phyloP scores from a whole-genome alignment of 2,888 invertebrate species.

The Luffia ferchaultella region DNA sequence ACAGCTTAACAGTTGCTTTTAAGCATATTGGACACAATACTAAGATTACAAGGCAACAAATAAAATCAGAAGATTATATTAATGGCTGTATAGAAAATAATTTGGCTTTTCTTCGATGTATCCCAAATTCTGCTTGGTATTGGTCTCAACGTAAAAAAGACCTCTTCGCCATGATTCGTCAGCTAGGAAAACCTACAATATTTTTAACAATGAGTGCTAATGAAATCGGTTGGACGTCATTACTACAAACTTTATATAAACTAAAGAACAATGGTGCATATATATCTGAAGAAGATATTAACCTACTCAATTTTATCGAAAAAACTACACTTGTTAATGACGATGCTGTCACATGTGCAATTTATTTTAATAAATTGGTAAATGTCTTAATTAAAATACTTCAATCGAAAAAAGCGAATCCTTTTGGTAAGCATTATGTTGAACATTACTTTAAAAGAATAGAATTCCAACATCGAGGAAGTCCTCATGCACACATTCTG shows the following conservation, averaged over 20 bases:
- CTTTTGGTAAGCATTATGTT: constrained; percentile 20
- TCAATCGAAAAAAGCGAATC: constrained; percentile 16
- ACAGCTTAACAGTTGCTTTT: constrained; percentile 16
- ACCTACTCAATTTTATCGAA: not conserved
- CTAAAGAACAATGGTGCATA: not conserved
- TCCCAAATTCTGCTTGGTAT: constrained; percentile 22
- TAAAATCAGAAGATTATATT: constrained; percentile 17
- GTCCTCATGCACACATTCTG: constrained; percentile 20
- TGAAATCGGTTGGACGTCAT: constrained; percentile 21
- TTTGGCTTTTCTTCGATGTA: constrained; percentile 18
- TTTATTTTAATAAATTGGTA: constrained; percentile 23
- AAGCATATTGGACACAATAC: constrained; percentile 17
- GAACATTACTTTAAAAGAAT: constrained; percentile 21
- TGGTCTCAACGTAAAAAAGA: constrained; percentile 22
- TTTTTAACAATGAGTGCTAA: constrained; percentile 24
- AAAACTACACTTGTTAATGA: not conserved
- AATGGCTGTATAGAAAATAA: constrained; percentile 18
- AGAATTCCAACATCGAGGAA: constrained; percentile 20
- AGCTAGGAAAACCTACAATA: constrained; percentile 24
- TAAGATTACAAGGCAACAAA: constrained; percentile 17
- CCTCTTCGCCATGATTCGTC: constrained; percentile 27
- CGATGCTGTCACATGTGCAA: constrained; percentile 18
- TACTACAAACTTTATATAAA: constrained; percentile 11
- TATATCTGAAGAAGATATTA: not conserved
- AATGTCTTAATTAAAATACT: constrained; percentile 15